These are phyloP conservation scores for Hiodon alosoides DNA, from an alignment of 2,113 vertebrate genomes.

Conservation along the genomic window DNA sequence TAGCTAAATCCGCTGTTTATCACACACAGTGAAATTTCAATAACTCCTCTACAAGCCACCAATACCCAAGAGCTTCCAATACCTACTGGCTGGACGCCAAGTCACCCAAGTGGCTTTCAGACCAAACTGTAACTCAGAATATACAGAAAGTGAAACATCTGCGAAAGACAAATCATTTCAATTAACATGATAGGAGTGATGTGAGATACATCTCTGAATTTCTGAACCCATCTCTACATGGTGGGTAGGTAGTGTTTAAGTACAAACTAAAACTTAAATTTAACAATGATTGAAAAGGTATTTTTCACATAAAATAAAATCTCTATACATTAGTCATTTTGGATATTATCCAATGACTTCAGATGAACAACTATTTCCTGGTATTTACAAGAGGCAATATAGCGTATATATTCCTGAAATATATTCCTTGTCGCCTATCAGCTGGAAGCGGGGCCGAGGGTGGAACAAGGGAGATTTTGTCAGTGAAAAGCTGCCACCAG, in stretches of 20 bases:
- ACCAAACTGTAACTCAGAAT: background rate
- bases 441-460: no score
- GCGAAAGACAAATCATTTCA: background rate
- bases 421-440: no score
- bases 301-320: no score
- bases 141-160: slow-evolving; percentile 7
- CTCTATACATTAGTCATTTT: background rate
- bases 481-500: no score
- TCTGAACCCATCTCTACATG: background rate
- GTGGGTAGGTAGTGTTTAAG: background rate
- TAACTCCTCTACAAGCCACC: background rate
- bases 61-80: background rate
- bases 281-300: no score
- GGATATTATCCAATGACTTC: background rate
- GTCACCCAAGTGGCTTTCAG: background rate
- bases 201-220: background rate
- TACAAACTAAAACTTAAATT: background rate
- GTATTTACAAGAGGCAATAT: no score
- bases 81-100: slow-evolving; percentile 7
- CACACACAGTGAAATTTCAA: background rate
- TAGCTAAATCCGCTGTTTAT: background rate
- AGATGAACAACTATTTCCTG: no score
- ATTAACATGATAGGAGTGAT: background rate
- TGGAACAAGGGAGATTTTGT: no score
- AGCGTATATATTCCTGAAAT: no score